Base-by-base conservation (phyloP, 1,140 invertebrate genomes). In the Trachymyrmex septentrionalis region DNA sequence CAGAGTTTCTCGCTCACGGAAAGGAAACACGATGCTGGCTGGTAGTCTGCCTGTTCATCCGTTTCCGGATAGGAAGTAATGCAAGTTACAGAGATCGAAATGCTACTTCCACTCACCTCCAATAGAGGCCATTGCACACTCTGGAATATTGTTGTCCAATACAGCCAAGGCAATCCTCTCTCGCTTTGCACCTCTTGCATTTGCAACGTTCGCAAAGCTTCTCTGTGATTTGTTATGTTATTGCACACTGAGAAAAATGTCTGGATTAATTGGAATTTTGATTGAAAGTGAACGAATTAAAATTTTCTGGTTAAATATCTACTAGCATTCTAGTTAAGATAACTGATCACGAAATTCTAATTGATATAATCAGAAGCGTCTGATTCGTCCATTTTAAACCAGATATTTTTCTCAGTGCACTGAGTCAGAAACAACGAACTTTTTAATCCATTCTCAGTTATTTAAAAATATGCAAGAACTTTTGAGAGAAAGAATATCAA, bases 1-100 rank as follows among this genome's bases (percentile, higher is more conserved):
- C 72, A 30, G 81, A 50, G 48, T 72, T 85, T 80, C 76, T 50
- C 75, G 76, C 61, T 67, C n/a, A 57, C 16, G 19, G 64, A 59
- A 55, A 85, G 88, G 90, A 89, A 92, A 88, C 87, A 86, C 90
- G 50, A 87, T 59, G 48, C 86, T 76, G 63, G 82, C 76, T 78
- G 90, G 87, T 87, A 88, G 78, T 38, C 57, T 69, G 59, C 71
- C 38, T 44, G 87, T 87, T 86, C 71, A 86, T 78, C 27, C 80
- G 73, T 86, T 92, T 92, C 90, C 91, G 90, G 86, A 38, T 76
- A 81, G 90, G 86, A 92, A 91, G 90, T 73, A 73, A 59, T 50
- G 76, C 75, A 53, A 69, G 63, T 90, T 72, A 66, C 55, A 53
- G 55, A 44, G 55, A 63, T 91, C n/a, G 76, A 82, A 82, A 88